A percentile compares a stretch with the other conserved stretches of the same genome.
Conservation (phyloP, 2,113 vertebrate species). For the Aviceda subcristata region DNA sequence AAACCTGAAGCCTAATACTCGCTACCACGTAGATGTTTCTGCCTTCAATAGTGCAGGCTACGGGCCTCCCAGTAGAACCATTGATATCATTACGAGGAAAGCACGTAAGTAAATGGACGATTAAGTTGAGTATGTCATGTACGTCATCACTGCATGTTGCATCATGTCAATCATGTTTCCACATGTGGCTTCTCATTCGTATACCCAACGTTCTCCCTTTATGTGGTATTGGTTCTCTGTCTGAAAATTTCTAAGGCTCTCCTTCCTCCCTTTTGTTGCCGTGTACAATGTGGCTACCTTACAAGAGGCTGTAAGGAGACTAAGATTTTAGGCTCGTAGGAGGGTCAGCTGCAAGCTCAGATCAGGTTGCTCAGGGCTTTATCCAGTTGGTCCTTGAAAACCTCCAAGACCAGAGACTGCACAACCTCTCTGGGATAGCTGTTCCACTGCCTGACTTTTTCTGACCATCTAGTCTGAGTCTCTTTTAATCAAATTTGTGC, state of each 20-base stretch:
- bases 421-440: not conserved
- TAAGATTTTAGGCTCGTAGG: not conserved
- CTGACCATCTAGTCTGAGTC: not conserved
- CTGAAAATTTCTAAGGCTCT: not conserved
- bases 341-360: not conserved
- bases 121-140: not conserved
- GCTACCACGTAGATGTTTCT: conserved; percentile 85
- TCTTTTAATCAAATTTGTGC: not conserved
- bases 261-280: not conserved
- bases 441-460: not conserved
- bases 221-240: not conserved
- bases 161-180: not conserved
- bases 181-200: not conserved
- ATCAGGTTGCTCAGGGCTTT: not conserved
- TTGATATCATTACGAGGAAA: conserved; percentile 85
- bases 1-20: conserved; percentile 83
- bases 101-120: conserved; percentile 80
- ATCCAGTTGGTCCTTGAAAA: not conserved
- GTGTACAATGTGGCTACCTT: not conserved
- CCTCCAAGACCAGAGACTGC: not conserved
- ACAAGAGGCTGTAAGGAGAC: not conserved
- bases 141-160: not conserved
- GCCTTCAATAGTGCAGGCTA: conserved; percentile 90
- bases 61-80: conserved; percentile 80
- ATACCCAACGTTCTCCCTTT: not conserved